phyloP scores from a whole-genome alignment of 2,113 vertebrate species.

The Neodon shergylaensis region DNA sequence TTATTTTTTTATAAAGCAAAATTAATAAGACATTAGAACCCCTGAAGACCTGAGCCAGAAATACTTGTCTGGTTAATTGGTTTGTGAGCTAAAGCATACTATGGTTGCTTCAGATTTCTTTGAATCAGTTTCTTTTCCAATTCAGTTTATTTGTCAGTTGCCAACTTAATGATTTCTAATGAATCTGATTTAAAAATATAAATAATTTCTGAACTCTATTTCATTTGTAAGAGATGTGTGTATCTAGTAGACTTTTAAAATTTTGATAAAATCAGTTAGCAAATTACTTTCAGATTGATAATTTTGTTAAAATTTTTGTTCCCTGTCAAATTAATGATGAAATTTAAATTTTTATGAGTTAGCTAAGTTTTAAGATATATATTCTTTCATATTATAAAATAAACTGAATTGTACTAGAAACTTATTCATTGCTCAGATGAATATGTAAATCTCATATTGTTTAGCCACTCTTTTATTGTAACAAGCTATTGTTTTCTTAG shows the following conservation, averaged over 20 bases:
- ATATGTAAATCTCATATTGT: background rate
- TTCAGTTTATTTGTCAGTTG: background rate
- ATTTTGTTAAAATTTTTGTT: constrained; percentile 22
- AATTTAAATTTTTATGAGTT: background rate
- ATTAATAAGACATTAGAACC: background rate
- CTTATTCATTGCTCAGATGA: background rate
- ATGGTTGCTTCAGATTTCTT: constrained; percentile 16
- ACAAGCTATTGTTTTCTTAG: background rate
- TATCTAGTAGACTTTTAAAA: background rate
- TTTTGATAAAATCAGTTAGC: background rate
- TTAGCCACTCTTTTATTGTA: background rate
- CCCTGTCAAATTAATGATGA: background rate
- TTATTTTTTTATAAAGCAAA: constrained; percentile 14
- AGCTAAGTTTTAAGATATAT: constrained; percentile 7
- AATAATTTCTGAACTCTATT: background rate
- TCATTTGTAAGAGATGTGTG: background rate
- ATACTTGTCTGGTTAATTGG: background rate
- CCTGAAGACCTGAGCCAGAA: background rate
- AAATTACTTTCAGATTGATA: constrained; percentile 36
- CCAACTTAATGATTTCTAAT: background rate
- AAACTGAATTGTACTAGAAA: constrained; percentile 12
- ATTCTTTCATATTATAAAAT: constrained; percentile 23
- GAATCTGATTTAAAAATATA: background rate
- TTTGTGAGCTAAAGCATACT: background rate
- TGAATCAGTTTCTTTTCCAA: background rate